A percentile compares a stretch with the other conserved stretches of the same genome.
These are phyloP conservation scores for Pagrus major DNA, from an alignment of 2,113 vertebrate species.

Conservation along the genomic window DNA sequence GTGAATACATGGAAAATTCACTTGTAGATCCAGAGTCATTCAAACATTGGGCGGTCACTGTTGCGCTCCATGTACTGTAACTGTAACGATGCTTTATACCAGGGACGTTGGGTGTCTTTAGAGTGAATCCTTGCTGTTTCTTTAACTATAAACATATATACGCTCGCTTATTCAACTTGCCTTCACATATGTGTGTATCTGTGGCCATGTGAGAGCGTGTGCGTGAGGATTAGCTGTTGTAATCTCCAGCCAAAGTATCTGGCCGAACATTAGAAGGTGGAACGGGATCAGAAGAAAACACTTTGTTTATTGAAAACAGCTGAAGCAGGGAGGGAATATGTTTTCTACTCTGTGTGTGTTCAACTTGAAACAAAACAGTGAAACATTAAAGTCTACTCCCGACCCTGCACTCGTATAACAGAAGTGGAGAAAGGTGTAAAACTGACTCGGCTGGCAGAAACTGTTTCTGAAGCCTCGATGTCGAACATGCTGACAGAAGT, in stretches of 20 bases:
- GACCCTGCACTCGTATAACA: not conserved
- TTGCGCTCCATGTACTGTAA: no score
- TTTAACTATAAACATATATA: no score
- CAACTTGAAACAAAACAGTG: constrained; percentile 48
- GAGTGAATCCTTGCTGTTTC: no score
- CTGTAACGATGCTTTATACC: no score
- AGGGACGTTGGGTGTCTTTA: no score
- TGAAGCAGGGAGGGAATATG: constrained; percentile 50
- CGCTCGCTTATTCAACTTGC: not conserved
- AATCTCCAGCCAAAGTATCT: constrained; percentile 56
- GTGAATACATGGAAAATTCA: no score
- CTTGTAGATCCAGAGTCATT: no score
- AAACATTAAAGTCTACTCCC: constrained; percentile 8
- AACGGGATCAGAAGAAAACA: constrained; percentile 64
- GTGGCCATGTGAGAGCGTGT: not conserved
- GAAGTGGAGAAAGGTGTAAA: constrained; percentile 25
- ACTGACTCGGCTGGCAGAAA: not conserved
- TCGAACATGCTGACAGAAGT: constrained; percentile 9
- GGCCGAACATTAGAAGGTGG: constrained; percentile 63
- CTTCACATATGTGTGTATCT: not conserved
- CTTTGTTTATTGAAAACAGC: constrained; percentile 74
- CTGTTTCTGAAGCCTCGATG: not conserved
- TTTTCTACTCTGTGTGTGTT: constrained; percentile 62
- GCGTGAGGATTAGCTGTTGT: not conserved
- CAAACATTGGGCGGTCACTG: no score